Evolutionary conservation across 2,113 vertebrate species (phyloP).

Genomic region (Pteronura brasiliensis): DNA sequence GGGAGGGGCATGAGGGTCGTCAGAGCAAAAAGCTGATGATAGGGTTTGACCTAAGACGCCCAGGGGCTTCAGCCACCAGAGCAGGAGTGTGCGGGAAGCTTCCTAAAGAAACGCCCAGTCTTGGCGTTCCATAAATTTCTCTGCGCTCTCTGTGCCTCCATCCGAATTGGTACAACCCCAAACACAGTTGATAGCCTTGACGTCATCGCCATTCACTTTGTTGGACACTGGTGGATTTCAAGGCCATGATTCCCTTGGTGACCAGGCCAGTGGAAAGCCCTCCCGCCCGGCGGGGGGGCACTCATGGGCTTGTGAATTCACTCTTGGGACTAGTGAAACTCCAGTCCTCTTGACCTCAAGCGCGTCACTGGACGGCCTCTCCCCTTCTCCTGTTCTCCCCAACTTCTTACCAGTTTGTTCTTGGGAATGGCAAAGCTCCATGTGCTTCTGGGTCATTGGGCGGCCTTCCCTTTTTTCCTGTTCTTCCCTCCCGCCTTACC

Average conservation of each 20-base stretch:
- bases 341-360: rapidly evolving
- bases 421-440: neutral
- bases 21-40: neutral
- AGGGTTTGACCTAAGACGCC: neutral
- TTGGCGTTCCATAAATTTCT: neutral
- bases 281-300: rapidly evolving
- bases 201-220: neutral
- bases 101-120: neutral
- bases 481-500: neutral
- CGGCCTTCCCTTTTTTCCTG: neutral
- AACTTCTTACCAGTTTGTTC: neutral
- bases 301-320: rapidly evolving
- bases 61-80: neutral
- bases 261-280: neutral
- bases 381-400: no score
- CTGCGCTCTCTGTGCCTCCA: neutral
- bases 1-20: neutral
- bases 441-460: rapidly evolving
- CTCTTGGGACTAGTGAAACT: neutral
- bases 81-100: neutral
- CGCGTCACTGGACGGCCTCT: neutral
- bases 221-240: neutral
- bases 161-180: neutral
- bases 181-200: neutral
- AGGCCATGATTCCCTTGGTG: neutral